Conservation (phyloP, 2,888 invertebrate species). For the Idaea straminata region DNA sequence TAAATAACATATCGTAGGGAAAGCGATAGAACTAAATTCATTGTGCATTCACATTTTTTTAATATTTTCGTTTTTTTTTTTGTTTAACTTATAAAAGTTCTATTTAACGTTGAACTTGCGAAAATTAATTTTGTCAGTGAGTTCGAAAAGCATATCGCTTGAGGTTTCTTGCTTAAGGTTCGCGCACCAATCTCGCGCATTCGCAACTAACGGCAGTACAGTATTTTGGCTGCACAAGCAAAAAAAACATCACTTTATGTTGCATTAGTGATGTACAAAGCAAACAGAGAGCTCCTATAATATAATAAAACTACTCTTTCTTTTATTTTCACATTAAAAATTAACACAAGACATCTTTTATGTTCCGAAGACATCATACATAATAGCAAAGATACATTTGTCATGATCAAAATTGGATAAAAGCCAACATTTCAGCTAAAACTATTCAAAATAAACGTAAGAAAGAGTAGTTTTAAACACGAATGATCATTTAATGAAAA, state of each 20-base stretch:
- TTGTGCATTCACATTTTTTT: constrained; percentile 77
- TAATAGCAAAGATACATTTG: background rate
- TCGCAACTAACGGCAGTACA: constrained; percentile 70
- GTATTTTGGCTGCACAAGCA: constrained; percentile 71
- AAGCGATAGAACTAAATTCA: constrained; percentile 65
- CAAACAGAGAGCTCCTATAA: background rate
- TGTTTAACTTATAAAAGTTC: constrained; percentile 49
- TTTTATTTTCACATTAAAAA: background rate
- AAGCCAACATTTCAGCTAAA: background rate
- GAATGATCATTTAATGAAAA: background rate
- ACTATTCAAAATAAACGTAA: background rate
- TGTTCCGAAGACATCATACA: background rate
- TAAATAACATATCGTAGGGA: constrained; percentile 62
- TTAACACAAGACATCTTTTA: background rate
- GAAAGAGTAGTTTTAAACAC: background rate
- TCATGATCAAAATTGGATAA: background rate
- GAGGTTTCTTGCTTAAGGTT: constrained; percentile 51
- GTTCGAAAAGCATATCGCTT: constrained; percentile 55
- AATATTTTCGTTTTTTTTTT: constrained; percentile 63
- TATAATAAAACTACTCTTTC: background rate
- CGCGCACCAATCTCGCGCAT: constrained; percentile 72
- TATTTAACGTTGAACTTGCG: constrained; percentile 58
- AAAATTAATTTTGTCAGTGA: constrained; percentile 52
- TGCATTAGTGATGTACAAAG: constrained; percentile 27
- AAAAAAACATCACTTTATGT: constrained; percentile 51